Evolutionary conservation across 2,113 vertebrate genomes (phyloP).

Genomic region (Gadus chalcogrammus): DNA sequence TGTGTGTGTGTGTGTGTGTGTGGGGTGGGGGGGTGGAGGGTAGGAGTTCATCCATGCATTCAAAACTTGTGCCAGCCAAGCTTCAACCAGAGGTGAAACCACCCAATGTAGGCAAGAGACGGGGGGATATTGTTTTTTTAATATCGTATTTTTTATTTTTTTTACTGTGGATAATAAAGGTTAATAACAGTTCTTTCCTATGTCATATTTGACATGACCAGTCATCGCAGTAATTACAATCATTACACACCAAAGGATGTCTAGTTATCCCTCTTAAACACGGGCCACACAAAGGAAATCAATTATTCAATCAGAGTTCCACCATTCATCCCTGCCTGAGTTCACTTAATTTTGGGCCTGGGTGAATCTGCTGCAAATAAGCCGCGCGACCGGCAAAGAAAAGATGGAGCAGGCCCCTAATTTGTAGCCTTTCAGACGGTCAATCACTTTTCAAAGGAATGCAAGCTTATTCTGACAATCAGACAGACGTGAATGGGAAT

Average conservation of each 20-base stretch:
- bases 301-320: constrained; percentile 99
- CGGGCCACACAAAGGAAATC: constrained; percentile 88
- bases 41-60: constrained; percentile 68
- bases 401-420: constrained; percentile 71
- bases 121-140: constrained; percentile 35
- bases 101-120: constrained; percentile 48
- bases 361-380: constrained; percentile 79
- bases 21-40: too few species aligned
- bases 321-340: constrained; percentile 90
- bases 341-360: constrained; percentile 95
- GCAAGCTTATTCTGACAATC: constrained; percentile 80
- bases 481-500: constrained; percentile 70
- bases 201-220: constrained; percentile 98
- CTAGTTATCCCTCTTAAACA: constrained; percentile 99
- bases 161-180: constrained; percentile 79
- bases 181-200: constrained; percentile 97
- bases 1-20: too few species aligned
- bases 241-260: constrained; percentile 97
- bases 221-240: constrained; percentile 94
- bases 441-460: constrained; percentile 76
- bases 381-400: constrained; percentile 69
- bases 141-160: constrained; percentile 58
- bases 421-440: constrained; percentile 74
- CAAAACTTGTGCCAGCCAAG: constrained; percentile 55
- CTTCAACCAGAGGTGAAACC: constrained; percentile 63